Percentiles rank a stretch among this genome's conserved stretches.
These are phyloP conservation scores for Drosophila pseudotalamancana DNA, from an alignment of 2,888 invertebrate genomes.

Conservation along the genomic window DNA sequence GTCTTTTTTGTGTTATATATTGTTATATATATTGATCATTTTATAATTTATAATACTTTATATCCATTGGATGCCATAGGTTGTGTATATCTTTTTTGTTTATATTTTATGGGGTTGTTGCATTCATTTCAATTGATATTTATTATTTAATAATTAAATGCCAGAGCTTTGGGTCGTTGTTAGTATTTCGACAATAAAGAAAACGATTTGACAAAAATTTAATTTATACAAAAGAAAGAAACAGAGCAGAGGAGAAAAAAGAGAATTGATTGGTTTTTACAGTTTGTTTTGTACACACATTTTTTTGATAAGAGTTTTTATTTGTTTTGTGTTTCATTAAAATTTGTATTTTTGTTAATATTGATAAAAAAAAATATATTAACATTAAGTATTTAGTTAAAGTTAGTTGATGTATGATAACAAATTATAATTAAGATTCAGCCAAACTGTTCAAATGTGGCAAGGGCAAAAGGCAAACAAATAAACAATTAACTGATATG, in stretches of 20 bases:
- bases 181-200: constrained; percentile 53
- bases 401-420: constrained; percentile 25
- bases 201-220: constrained; percentile 68
- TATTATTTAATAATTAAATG: constrained; percentile 80
- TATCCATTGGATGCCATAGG: constrained; percentile 59
- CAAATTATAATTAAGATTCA: constrained; percentile 27
- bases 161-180: constrained; percentile 76
- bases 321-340: constrained; percentile 25
- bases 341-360: constrained; percentile 19
- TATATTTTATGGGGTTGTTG: constrained; percentile 51
- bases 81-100: constrained; percentile 41
- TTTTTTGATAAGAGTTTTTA: constrained; percentile 57
- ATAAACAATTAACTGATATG: neutral
- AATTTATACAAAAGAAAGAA: constrained; percentile 75
- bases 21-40: constrained; percentile 27
- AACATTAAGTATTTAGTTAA: constrained; percentile 18
- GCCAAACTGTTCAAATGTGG: constrained; percentile 46
- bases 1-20: constrained; percentile 24
- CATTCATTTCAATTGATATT: constrained; percentile 62
- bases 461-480: constrained; percentile 26
- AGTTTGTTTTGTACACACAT: constrained; percentile 76
- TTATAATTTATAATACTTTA: constrained; percentile 47
- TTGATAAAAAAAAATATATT: constrained; percentile 12
- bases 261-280: constrained; percentile 76
- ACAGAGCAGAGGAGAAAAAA: constrained; percentile 78